Evolutionary conservation across 2,113 vertebrate genomes (phyloP).

Genomic region (Brachionichthys hirsutus): DNA sequence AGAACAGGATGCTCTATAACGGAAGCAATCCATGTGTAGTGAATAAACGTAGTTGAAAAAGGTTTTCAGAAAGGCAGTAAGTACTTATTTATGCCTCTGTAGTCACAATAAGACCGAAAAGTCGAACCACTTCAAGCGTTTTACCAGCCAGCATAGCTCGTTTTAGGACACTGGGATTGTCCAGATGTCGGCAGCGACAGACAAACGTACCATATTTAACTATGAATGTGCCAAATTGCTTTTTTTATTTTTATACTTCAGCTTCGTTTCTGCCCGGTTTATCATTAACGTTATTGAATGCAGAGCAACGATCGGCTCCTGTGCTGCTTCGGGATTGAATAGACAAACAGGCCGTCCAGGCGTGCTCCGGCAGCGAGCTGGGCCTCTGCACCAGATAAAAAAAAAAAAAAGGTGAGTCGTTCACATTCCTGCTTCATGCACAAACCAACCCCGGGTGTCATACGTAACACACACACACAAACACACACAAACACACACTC

Average conservation of each 20-base stretch:
- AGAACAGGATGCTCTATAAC: background rate
- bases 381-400: conserved; percentile 66
- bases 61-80: background rate
- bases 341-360: conserved; percentile 53
- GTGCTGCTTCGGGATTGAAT: conserved; percentile 39
- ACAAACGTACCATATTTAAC: conserved; percentile 36
- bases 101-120: conserved; percentile 17
- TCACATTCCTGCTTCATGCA: conserved; percentile 80
- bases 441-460: conserved; percentile 73
- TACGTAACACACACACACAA: conserved; percentile 28
- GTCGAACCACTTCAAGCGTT: conserved; percentile 22
- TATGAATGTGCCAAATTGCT: background rate
- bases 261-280: background rate
- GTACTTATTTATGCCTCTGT: background rate
- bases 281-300: conserved; percentile 32
- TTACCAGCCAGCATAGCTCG: conserved; percentile 11
- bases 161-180: conserved; percentile 31
- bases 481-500: conserved; percentile 22
- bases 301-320: conserved; percentile 16
- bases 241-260: background rate
- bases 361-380: conserved; percentile 69
- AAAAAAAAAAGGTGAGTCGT: conserved; percentile 76
- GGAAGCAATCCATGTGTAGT: conserved; percentile 16
- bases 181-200: conserved; percentile 43
- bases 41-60: background rate